These are phyloP conservation scores for Drosophila flavopinicola DNA, from an alignment of 2,888 invertebrate species.

Conservation along the genomic window DNA sequence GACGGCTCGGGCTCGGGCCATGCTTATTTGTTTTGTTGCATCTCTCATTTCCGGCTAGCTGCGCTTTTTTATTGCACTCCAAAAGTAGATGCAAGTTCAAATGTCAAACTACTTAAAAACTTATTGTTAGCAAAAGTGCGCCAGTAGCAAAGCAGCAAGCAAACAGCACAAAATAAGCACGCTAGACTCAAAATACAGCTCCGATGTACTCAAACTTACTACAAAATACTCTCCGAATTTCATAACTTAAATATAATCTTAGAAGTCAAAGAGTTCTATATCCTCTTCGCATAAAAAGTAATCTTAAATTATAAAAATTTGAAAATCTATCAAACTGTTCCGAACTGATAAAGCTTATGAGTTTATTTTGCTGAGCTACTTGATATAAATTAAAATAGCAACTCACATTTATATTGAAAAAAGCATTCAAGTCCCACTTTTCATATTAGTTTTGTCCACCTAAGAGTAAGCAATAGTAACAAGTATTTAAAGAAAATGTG, in stretches of 20 bases:
- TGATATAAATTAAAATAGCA: too few relatives aligned
- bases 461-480: too few relatives aligned
- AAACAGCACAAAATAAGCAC: constrained; percentile 17
- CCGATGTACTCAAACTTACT: neutral
- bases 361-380: too few relatives aligned
- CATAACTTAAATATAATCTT: neutral
- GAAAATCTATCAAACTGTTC: too few relatives aligned
- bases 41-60: constrained; percentile 77
- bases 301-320: too few relatives aligned
- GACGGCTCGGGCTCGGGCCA: constrained; percentile 3
- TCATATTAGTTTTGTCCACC: too few relatives aligned
- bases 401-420: too few relatives aligned
- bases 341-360: too few relatives aligned
- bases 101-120: constrained; percentile 80
- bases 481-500: too few relatives aligned
- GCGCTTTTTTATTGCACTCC: constrained; percentile 76
- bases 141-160: constrained; percentile 33
- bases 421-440: too few relatives aligned
- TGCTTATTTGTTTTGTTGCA: constrained; percentile 74
- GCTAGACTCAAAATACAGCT: constrained; percentile 10
- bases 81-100: constrained; percentile 75
- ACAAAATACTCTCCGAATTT: constrained; percentile 24
- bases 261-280: too few relatives aligned
- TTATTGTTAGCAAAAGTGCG: constrained; percentile 76
- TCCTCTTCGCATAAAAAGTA: too few relatives aligned